These are phyloP conservation scores for Beroe ovata DNA, from an alignment of 37 sponge, comb jelly and placozoan genomes.

Conservation along the genomic window DNA sequence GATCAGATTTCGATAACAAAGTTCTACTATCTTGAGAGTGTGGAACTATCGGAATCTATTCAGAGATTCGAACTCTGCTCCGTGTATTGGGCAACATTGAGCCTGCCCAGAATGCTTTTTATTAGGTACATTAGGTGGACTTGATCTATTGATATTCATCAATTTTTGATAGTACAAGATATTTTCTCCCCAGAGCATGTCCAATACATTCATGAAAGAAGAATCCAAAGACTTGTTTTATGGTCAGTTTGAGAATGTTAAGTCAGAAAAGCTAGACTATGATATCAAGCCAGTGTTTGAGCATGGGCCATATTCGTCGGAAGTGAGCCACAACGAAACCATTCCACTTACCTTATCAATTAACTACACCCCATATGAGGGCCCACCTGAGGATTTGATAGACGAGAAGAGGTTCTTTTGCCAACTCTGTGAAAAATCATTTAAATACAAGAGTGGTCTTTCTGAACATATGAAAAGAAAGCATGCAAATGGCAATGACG, in stretches of 20 bases:
- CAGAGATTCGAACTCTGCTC: too few species aligned
- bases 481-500: not conserved
- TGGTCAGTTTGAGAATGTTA: constrained; percentile 59
- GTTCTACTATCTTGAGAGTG: too few species aligned
- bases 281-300: not conserved
- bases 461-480: constrained; percentile 41
- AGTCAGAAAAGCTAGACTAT: constrained; percentile 27
- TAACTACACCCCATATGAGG: not conserved
- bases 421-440: constrained; percentile 34
- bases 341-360: constrained; percentile 28
- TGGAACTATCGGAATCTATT: too few species aligned
- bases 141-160: too few species aligned
- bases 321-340: not conserved
- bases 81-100: too few species aligned
- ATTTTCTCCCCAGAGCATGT: not conserved
- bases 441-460: constrained; percentile 44
- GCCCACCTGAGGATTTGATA: not conserved
- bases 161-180: too few species aligned
- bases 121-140: too few species aligned
- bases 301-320: not conserved
- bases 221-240: constrained; percentile 56
- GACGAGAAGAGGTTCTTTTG: not conserved
- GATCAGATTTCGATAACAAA: too few species aligned
- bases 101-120: too few species aligned
- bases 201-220: constrained; percentile 46